phyloP scores from a whole-genome alignment of 2,888 invertebrate species.

The Lasioglossum marginatum region DNA sequence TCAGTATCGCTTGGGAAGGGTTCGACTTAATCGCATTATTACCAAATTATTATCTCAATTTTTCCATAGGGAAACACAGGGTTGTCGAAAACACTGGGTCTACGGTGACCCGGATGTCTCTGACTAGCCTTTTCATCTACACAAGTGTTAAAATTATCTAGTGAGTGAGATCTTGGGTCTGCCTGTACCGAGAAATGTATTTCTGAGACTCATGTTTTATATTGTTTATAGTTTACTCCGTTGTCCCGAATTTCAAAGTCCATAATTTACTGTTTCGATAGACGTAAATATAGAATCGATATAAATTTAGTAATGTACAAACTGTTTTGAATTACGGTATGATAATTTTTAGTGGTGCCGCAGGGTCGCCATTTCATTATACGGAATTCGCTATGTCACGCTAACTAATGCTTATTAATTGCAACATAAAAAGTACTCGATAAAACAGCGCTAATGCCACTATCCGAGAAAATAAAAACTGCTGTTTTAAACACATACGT shows the following conservation, averaged over 20 bases:
- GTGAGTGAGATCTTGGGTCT: too few relatives aligned
- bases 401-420: neutral
- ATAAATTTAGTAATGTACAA: neutral
- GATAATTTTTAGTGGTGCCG: neutral
- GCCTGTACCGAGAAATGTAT: too few relatives aligned
- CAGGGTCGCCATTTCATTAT: neutral
- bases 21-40: neutral
- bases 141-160: too few relatives aligned
- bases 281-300: too few relatives aligned
- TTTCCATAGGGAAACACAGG: neutral
- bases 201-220: too few relatives aligned
- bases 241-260: neutral
- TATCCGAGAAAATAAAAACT: too few relatives aligned
- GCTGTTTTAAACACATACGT: too few relatives aligned
- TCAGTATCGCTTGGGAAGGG: slow-evolving; percentile 1
- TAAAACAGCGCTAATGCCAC: neutral
- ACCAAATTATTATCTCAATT: neutral
- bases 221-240: too few relatives aligned
- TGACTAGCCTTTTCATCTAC: too few relatives aligned
- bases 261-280: neutral
- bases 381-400: neutral
- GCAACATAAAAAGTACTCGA: neutral
- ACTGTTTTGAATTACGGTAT: neutral
- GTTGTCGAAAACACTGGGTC: neutral
- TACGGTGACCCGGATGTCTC: neutral